Percentiles rank a stretch among this genome's conserved stretches.
Evolutionary conservation across 2,797 vertebrate genomes (phyloP).

Genomic region (Arrhamphus sclerolepis): DNA sequence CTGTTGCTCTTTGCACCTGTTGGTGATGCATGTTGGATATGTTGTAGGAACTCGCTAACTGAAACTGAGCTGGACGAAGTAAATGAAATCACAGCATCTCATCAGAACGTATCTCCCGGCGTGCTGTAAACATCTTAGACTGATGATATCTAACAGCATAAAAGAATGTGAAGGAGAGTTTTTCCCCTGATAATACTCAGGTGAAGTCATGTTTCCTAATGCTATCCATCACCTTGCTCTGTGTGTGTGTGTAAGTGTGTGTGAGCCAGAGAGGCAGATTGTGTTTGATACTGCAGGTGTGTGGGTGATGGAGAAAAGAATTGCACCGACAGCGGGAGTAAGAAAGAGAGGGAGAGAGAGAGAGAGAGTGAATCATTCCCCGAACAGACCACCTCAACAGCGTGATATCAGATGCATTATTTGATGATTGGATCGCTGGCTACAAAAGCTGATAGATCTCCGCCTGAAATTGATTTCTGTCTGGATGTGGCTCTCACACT

Average conservation of each 20-base stretch:
- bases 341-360: slow-evolving; percentile 37
- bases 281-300: slow-evolving; percentile 54
- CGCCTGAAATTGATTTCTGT: slow-evolving; percentile 78
- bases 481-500: slow-evolving; percentile 64
- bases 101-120: slow-evolving; percentile 37
- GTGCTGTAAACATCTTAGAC: slow-evolving; percentile 44
- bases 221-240: slow-evolving; percentile 54
- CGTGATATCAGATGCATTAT: slow-evolving; percentile 80
- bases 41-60: slow-evolving; percentile 22
- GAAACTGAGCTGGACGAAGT: slow-evolving; percentile 43
- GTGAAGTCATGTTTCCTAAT: slow-evolving; percentile 61
- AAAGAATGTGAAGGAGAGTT: slow-evolving; percentile 46
- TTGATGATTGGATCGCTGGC: slow-evolving; percentile 77
- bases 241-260: slow-evolving; percentile 12
- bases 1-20: slow-evolving; percentile 16
- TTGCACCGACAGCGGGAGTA: slow-evolving; percentile 36
- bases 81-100: slow-evolving; percentile 30
- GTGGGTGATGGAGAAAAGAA: slow-evolving; percentile 55
- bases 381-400: slow-evolving; percentile 73
- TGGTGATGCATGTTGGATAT: slow-evolving; percentile 9
- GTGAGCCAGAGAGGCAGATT: slow-evolving; percentile 27
- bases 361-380: slow-evolving; percentile 73
- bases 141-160: slow-evolving; percentile 42
- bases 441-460: slow-evolving; percentile 77
- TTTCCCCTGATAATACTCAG: slow-evolving; percentile 49